Evolutionary conservation across 1,140 invertebrate species (phyloP).

Genomic region (Marisa cornuarietis): DNA sequence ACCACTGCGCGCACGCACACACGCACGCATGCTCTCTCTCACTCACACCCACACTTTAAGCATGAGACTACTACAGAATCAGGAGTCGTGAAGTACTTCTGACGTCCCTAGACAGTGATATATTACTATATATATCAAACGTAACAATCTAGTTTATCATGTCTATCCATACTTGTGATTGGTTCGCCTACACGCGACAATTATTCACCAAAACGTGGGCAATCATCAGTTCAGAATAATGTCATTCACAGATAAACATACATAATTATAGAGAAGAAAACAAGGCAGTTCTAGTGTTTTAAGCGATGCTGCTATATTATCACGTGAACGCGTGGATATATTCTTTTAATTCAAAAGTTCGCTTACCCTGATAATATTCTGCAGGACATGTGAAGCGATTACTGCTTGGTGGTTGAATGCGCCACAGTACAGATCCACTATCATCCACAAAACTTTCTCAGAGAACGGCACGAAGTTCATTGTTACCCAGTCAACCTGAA

Average conservation of each 20-base stretch:
- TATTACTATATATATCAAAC: too few relatives aligned
- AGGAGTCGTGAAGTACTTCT: too few relatives aligned
- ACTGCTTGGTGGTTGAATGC: slow-evolving; percentile 80
- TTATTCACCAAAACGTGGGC: neutral
- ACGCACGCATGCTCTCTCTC: too few relatives aligned
- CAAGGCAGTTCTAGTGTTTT: neutral
- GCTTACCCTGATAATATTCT: slow-evolving; percentile 78
- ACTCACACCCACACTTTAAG: too few relatives aligned
- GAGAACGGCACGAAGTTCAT: slow-evolving; percentile 91
- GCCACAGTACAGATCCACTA: slow-evolving; percentile 83
- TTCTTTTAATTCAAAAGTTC: neutral
- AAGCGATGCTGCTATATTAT: neutral
- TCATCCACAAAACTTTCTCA: slow-evolving; percentile 83
- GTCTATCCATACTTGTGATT: too few relatives aligned
- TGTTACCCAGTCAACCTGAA: slow-evolving; percentile 78
- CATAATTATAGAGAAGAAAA: neutral
- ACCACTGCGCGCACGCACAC: too few relatives aligned
- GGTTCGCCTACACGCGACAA: neutral
- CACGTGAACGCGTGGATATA: neutral
- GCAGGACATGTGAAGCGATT: slow-evolving; percentile 79
- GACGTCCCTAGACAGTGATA: too few relatives aligned
- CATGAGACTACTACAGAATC: too few relatives aligned
- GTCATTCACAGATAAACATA: neutral
- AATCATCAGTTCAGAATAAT: neutral
- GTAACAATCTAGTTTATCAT: too few relatives aligned